Evolutionary conservation across 1,140 invertebrate species (phyloP), one percentile per base, ranked within the genome.

Genomic region (Euura saliciscinereae): DNA sequence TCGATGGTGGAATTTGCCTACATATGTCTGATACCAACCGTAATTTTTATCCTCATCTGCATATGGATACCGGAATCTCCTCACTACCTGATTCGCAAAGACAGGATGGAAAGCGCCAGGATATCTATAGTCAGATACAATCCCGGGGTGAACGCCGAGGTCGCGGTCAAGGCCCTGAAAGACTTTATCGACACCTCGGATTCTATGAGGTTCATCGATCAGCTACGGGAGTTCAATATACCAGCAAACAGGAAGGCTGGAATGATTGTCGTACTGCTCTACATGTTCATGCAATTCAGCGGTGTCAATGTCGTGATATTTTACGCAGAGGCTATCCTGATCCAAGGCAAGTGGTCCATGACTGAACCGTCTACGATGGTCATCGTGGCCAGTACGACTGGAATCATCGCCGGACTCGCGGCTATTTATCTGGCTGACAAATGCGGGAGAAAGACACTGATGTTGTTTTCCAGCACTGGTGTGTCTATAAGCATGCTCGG

Each of bases 21-120:
- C 68, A 86, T 90, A 72, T 88, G 88, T 69, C 86, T 91, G 44
- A 78, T 87, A 0, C 76, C 90, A 59, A 87, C 90, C 2, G 81
- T 91, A 2, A 77, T 91, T 6, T 91, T 91, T 73, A 81, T 92
- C 2, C 74, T 91, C 5, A 89, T 89, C 2, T 92, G 93, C 81
- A 87, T 88, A 51, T 89, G 89, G 67, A 89, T 94, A 82, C 93
- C 94, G 0, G 93, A 95, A 81, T 93, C 93, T 13, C 94, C 94
- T 0, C 90, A 94, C 74, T 94, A 91, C 81, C 87, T 90, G 45
- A 81, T 92, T 2, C 89, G 87, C 66, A 86, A 87, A 13, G 88
- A 90, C 28, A 87, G 89, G 69, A 90, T 92, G 80, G 88, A 89
- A 43, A 86, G 87, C 73, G 89, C 91, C 43, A 87, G 91, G 4